phyloP scores from a whole-genome alignment of 2,888 invertebrate species.

The Drosophila bunnanda region DNA sequence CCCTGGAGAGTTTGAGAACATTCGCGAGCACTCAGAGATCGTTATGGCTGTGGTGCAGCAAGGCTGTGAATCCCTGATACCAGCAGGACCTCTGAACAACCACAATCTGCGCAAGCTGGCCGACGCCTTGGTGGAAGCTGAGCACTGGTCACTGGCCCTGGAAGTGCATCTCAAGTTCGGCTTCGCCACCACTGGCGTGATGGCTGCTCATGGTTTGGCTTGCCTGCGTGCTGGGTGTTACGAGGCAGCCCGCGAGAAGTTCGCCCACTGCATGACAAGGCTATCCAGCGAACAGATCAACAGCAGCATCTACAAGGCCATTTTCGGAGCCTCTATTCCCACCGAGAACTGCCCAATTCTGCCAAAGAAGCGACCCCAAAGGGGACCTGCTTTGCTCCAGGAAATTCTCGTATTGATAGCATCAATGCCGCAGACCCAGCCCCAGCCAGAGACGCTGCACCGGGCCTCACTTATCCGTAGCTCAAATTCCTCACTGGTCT shows the following conservation, averaged over 20 bases:
- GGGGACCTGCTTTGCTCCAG: conserved; percentile 88
- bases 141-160: conserved; percentile 93
- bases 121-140: conserved; percentile 91
- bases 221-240: conserved; percentile 92
- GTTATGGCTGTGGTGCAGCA: conserved; percentile 86
- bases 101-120: conserved; percentile 89
- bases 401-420: conserved; percentile 90
- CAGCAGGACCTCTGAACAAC: conserved; percentile 80
- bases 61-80: conserved; percentile 85
- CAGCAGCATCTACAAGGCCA: conserved; percentile 66
- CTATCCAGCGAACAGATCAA: conserved; percentile 76
- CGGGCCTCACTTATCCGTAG: conserved; percentile 82
- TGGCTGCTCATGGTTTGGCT: conserved; percentile 95
- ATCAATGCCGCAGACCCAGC: conserved; percentile 80
- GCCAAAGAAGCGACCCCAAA: conserved; percentile 85
- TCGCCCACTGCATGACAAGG: conserved; percentile 82
- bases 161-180: conserved; percentile 95
- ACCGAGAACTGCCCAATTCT: conserved; percentile 46
- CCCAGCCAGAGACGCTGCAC: conserved; percentile 81
- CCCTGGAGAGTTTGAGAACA: conserved; percentile 87
- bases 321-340: conserved; percentile 52
- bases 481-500: conserved; percentile 82
- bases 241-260: conserved; percentile 86
- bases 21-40: conserved; percentile 88
- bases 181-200: conserved; percentile 90